Conservation (phyloP, 2,888 invertebrate species). For the Folsomia candida region DNA sequence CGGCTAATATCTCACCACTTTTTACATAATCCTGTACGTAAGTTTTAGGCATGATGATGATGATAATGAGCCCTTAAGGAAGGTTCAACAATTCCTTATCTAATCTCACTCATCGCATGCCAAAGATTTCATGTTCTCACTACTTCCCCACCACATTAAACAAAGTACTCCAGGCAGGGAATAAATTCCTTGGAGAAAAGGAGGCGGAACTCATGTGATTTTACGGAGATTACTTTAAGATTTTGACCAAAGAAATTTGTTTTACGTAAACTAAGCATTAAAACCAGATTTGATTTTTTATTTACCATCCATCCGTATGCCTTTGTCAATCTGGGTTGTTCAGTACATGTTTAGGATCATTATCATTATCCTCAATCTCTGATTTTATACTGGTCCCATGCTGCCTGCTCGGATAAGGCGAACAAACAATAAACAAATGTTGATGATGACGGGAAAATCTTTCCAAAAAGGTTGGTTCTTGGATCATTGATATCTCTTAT, state of each 20-base stretch:
- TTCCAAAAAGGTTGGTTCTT: background rate
- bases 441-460: background rate
- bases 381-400: background rate
- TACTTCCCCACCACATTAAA: background rate
- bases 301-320: background rate
- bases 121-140: background rate
- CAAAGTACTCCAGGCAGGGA: background rate
- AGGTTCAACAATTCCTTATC: background rate
- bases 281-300: conserved; percentile 2
- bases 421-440: conserved; percentile 17
- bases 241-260: conserved; percentile 1
- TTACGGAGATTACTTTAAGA: conserved; percentile 19
- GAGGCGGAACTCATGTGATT: conserved; percentile 17
- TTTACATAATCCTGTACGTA: background rate
- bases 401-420: background rate
- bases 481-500: background rate
- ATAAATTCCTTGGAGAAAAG: conserved; percentile 17
- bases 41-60: background rate
- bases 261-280: conserved; percentile 3
- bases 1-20: background rate
- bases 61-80: conserved; percentile 16
- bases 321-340: no score
- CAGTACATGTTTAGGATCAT: conserved; percentile 9
- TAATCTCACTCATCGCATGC: conserved; percentile 2
- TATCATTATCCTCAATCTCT: conserved; percentile 11